phyloP scores from a whole-genome alignment of 2,888 invertebrate species.

The Cheilosia urbana region DNA sequence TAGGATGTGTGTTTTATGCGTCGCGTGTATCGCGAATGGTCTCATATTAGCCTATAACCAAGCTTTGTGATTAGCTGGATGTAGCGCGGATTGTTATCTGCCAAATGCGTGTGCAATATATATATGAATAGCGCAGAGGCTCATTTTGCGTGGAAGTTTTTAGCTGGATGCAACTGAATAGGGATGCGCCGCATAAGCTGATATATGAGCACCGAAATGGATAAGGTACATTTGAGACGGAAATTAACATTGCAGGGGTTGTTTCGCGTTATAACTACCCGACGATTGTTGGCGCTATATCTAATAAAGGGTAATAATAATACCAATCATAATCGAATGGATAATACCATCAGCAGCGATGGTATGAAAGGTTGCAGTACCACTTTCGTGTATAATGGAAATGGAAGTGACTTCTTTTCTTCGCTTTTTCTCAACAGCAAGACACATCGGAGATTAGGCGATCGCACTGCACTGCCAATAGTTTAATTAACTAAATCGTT shows the following conservation, averaged over 20 bases:
- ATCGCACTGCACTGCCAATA: no score
- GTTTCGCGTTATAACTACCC: background rate
- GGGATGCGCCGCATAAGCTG: constrained; percentile 19
- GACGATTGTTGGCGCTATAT: constrained; percentile 10
- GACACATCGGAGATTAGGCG: no score
- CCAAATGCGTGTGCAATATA: constrained; percentile 1
- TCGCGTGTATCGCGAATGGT: constrained; percentile 29
- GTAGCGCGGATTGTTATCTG: constrained; percentile 54
- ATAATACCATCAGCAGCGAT: background rate
- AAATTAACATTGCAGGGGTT: constrained; percentile 22
- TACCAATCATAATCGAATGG: background rate
- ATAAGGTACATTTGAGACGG: constrained; percentile 11
- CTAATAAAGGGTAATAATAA: constrained; percentile 34
- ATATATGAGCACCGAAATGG: constrained; percentile 29
- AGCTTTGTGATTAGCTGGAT: constrained; percentile 46
- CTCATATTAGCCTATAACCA: constrained; percentile 37
- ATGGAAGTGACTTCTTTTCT: no score
- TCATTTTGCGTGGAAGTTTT: background rate
- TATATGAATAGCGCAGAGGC: background rate
- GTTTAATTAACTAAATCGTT: no score
- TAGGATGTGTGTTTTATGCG: constrained; percentile 24
- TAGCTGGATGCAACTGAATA: background rate
- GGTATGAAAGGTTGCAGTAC: no score
- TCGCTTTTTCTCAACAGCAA: no score
- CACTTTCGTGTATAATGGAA: no score